Evolutionary conservation across 2,888 invertebrate genomes (phyloP), one percentile per base, ranked within the genome.

Genomic region (Synergus umbraculus): DNA sequence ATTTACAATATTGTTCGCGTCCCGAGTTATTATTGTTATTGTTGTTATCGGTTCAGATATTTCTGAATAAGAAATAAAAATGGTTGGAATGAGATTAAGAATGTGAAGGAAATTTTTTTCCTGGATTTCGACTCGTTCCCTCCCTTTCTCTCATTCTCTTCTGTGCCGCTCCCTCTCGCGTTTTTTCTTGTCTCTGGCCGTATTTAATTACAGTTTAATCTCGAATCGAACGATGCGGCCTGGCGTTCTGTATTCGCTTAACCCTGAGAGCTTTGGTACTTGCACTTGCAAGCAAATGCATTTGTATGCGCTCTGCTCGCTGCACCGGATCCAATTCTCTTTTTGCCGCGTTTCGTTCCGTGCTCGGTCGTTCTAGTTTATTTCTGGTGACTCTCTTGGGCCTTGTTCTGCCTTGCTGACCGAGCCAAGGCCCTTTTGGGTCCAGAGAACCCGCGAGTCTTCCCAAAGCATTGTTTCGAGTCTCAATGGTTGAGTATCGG

Each of bases 321-420:
- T 79, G 77, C 82, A 76, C 76, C 79, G 77, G 76, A 81, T 76
- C 78, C 82, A 78, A 81, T 83, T 81, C 79, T 81, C 79, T 83
- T 83, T 83, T 81, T 81, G 79, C 76, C 81, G 77, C 82, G 78
- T 82, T 73, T 73, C 69, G 69, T 73, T 54, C 49, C 49, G 69
- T 73, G 69, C 69, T 73, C 22, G 67, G 67, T 67, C 67, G 67
- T 67, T 67, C 67, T 67, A 67, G 67, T 67, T 67, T 67, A 67
- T 67, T 67, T 67, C 67, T 73, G 69, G 49, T 73, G 69, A 73
- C 69, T 73, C 69, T 69, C 54, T 73, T 73, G 69, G 69, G 49
- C 69, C 69, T 66, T 66, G 43, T 12, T 15, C 65, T 66, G 43
- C 12, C 65, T 54, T 73, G 37, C 69, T 73, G 49, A 54, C 37